A percentile compares a stretch with the other conserved stretches of the same genome.
phyloP scores from a whole-genome alignment of 2,113 vertebrate genomes.

The Cichladusa arquata region DNA sequence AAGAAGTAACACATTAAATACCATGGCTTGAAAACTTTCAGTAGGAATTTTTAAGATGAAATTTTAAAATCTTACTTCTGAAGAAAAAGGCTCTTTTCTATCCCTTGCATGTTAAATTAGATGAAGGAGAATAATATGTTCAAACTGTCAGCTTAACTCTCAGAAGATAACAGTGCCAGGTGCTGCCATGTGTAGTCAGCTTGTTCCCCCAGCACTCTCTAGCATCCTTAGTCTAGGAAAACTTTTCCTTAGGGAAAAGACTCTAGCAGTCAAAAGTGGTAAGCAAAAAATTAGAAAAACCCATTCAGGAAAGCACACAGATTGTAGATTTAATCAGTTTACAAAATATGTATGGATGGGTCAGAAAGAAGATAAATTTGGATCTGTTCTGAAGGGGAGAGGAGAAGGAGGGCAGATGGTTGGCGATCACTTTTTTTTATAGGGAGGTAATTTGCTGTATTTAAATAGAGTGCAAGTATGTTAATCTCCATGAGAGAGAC shows the following conservation, averaged over 20 bases:
- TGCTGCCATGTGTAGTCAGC: accelerated
- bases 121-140: not conserved
- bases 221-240: not conserved
- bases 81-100: not conserved
- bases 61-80: not conserved
- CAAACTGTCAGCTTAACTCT: not conserved
- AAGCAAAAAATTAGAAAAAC: not conserved
- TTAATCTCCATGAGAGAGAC: not conserved
- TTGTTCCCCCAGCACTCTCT: not conserved
- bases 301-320: accelerated
- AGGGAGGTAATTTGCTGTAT: not conserved
- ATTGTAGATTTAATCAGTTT: not conserved
- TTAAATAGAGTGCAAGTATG: not conserved
- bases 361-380: not conserved
- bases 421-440: not conserved
- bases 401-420: not conserved
- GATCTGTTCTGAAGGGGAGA: not conserved
- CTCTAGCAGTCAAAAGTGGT: not conserved
- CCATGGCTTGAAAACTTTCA: not conserved
- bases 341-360: not conserved
- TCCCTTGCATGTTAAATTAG: accelerated
- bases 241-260: not conserved
- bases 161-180: not conserved
- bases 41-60: not conserved
- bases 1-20: not conserved